Evolutionary conservation across 1,140 invertebrate genomes (phyloP), one percentile per base, ranked within the genome.

Genomic region (Drosophila kikkawai): DNA sequence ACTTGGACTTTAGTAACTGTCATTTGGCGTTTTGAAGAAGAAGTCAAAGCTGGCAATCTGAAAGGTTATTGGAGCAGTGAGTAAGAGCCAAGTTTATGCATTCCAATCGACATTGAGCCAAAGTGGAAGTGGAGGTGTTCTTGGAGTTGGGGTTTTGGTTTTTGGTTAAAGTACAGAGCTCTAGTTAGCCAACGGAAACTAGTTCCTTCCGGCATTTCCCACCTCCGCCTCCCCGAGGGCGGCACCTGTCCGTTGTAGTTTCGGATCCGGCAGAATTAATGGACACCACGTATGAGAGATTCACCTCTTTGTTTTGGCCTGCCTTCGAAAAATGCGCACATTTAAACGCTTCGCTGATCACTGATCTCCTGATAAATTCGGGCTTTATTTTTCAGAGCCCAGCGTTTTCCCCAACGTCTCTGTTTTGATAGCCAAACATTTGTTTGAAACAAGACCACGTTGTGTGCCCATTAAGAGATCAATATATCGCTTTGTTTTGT

Each of bases 1-100:
- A 39, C 44, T 36, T 34, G 56, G 82, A 80, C 81, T 75, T 83
- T 81, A 84, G 80, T 84, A 75, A 84, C 80, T 88, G 84, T 88
- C 85, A 84, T 73, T 88, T 80, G 71, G 61, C 79, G 66, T 83
- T 17, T 51, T 88, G 84, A 88, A 88, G 85, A 88, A 87, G 84
- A 87, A 87, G 80, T 79, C 75, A 15, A 0, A 15, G 83, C 45
- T 48, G 63, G 50, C 58, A 36, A 36, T 57, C 45, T 29, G 51
- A 53, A 88, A 88, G 85, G 85, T 88, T 88, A 88, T 73, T 88
- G 81, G 85, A 88, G 85, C 85, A 88, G 61, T 41, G 50, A 60
- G 42, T 53, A 44, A 60, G 37, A 71, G 47, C 37, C 65, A 57
- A 39, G 64, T 67, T 66, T 58, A 15, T 65, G 8, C 74, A 59